A percentile compares a stretch with the other conserved stretches of the same genome.
These are phyloP conservation scores for Bothrops jararaca DNA, from an alignment of 2,113 vertebrate species.

Conservation along the genomic window DNA sequence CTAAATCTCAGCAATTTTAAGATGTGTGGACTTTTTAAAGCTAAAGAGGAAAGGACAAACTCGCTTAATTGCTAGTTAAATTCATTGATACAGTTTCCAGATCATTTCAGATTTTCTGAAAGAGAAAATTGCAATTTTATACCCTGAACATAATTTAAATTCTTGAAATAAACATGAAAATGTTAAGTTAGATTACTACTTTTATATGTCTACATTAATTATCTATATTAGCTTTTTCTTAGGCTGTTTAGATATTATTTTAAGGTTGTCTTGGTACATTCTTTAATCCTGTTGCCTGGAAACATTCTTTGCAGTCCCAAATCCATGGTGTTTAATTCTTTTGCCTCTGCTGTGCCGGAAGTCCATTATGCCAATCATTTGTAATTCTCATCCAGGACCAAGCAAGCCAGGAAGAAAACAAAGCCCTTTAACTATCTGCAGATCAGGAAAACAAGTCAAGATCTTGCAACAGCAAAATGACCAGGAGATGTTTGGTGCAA, in stretches of 20 bases:
- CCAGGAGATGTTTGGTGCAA: background rate
- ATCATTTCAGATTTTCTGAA: background rate
- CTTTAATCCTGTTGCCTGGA: background rate
- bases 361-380: background rate
- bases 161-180: background rate
- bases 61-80: background rate
- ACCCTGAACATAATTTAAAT: background rate
- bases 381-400: background rate
- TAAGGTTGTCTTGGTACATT: background rate
- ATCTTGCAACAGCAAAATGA: background rate
- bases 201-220: background rate
- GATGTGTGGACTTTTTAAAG: background rate
- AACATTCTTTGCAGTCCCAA: background rate
- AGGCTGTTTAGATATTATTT: background rate
- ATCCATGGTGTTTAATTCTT: background rate
- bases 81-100: background rate
- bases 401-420: background rate
- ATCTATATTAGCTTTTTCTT: background rate
- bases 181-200: background rate
- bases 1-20: background rate
- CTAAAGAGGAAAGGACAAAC: background rate
- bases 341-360: background rate
- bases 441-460: background rate
- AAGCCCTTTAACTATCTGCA: background rate
- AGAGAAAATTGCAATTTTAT: background rate